phyloP scores from a whole-genome alignment of 2,113 vertebrate genomes.

The Blennius ocellaris region DNA sequence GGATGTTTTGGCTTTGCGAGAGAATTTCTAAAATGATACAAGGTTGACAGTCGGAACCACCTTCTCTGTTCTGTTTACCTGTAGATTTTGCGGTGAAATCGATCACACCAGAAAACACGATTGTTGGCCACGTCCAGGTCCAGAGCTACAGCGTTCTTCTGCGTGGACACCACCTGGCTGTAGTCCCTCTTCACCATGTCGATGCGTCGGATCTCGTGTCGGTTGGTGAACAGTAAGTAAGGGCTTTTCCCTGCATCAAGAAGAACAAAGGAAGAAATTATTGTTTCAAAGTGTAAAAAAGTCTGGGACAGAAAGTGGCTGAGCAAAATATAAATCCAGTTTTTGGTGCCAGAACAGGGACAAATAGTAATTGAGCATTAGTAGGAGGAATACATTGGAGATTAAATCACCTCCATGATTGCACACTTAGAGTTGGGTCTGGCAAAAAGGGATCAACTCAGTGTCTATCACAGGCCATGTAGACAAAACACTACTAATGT shows the following conservation, averaged over 20 bases:
- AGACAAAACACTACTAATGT: slow-evolving; percentile 7
- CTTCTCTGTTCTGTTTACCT: slow-evolving; percentile 81
- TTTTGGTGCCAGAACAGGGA: not conserved
- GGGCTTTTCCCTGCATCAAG: slow-evolving; percentile 88
- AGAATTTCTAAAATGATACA: not conserved
- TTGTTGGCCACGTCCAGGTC: slow-evolving; percentile 94
- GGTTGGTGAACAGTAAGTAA: slow-evolving; percentile 95
- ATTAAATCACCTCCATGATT: slow-evolving; percentile 10
- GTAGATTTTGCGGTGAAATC: slow-evolving; percentile 96
- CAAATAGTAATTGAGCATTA: slow-evolving; percentile 1
- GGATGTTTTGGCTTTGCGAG: not conserved
- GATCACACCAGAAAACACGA: slow-evolving; percentile 96
- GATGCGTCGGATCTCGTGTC: slow-evolving; percentile 94
- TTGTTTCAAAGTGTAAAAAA: not conserved
- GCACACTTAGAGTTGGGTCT: slow-evolving; percentile 19
- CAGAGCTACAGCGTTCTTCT: slow-evolving; percentile 94
- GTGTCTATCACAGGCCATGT: slow-evolving; percentile 8
- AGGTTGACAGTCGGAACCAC: not conserved
- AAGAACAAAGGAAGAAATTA: not conserved
- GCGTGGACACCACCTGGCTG: slow-evolving; percentile 92
- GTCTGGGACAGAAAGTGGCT: not conserved
- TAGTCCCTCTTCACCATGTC: slow-evolving; percentile 95
- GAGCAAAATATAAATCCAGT: not conserved
- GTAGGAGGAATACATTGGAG: not conserved
- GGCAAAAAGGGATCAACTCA: not conserved